Conservation (phyloP, 2,888 invertebrate genomes). For the Lydus trimaculatus region DNA sequence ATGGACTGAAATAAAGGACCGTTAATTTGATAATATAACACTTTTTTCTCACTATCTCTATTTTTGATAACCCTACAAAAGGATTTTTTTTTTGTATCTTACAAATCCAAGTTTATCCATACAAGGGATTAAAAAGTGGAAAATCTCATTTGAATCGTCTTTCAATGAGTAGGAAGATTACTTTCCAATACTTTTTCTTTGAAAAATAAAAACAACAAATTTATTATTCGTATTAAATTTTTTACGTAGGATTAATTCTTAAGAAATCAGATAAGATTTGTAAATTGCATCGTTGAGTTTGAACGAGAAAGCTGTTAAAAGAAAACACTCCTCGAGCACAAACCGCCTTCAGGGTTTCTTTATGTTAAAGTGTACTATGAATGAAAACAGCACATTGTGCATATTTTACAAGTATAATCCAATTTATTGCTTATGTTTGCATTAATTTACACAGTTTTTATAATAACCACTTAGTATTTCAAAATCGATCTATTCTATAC, state of each 20-base stretch:
- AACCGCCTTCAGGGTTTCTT: conserved; percentile 29
- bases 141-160: background rate
- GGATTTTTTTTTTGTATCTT: background rate
- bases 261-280: background rate
- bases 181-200: no score
- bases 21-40: conserved; percentile 14
- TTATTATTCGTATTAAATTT: background rate
- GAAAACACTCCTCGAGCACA: background rate
- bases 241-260: background rate
- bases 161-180: no score
- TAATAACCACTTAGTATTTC: background rate
- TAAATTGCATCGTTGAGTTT: background rate
- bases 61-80: background rate
- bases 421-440: conserved; percentile 36
- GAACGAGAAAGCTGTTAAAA: background rate
- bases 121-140: background rate
- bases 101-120: no score
- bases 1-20: conserved; percentile 14
- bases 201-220: background rate
- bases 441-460: conserved; percentile 15
- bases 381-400: conserved; percentile 40
- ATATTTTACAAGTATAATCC: conserved; percentile 43
- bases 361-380: conserved; percentile 24
- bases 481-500: background rate
- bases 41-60: background rate